Percentiles rank a stretch among this genome's conserved stretches.
phyloP scores from a whole-genome alignment of 2,797 vertebrate genomes.

The Tenualosa thibaudeaui region DNA sequence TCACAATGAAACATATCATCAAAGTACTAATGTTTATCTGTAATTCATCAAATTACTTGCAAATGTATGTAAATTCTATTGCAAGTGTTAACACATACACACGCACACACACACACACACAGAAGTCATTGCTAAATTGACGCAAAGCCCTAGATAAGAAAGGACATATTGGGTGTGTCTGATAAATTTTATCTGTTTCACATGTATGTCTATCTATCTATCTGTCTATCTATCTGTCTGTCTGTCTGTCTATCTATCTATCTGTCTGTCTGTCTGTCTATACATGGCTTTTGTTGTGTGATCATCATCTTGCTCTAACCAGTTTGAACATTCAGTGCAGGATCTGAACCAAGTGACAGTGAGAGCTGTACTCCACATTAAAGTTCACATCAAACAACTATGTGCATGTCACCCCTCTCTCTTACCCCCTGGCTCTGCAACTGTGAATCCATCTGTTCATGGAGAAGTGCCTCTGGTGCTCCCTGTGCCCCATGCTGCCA shows the following conservation, averaged over 20 bases:
- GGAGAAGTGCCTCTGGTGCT: constrained; percentile 61
- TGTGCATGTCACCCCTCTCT: constrained; percentile 48
- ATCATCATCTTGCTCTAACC: background rate
- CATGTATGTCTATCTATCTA: background rate
- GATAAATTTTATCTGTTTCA: background rate
- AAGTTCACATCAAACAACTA: background rate
- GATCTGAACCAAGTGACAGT: background rate
- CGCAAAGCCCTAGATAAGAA: background rate
- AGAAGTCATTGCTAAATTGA: background rate
- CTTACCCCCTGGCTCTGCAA: constrained; percentile 70
- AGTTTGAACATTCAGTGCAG: background rate
- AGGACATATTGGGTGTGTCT: background rate
- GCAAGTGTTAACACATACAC: background rate
- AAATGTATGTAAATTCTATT: constrained; percentile 5
- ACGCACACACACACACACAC: background rate
- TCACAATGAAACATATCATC: background rate
- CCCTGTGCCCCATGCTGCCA: constrained; percentile 51
- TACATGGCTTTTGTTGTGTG: background rate
- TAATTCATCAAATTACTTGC: background rate
- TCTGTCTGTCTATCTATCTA: background rate
- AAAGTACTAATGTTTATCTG: background rate
- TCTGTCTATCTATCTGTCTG: background rate
- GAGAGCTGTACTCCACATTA: background rate
- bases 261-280: too few species aligned
- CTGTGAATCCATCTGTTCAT: constrained; percentile 76